A percentile compares a stretch with the other conserved stretches of the same genome.
These are phyloP conservation scores for Eclectus roratus DNA, from an alignment of 2,113 vertebrate species.

Conservation along the genomic window DNA sequence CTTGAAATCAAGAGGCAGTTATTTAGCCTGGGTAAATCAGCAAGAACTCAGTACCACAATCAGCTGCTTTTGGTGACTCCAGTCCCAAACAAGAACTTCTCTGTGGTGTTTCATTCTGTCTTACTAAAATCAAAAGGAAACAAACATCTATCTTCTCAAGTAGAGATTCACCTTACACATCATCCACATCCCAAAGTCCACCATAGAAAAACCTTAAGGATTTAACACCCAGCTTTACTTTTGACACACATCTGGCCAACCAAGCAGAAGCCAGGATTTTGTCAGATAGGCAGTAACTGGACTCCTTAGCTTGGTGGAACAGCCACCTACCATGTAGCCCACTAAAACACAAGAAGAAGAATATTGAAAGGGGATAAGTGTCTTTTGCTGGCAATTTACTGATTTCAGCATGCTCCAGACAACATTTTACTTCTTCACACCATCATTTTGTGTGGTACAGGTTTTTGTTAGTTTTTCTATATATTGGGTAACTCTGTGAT, in stretches of 20 bases:
- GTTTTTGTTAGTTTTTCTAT: constrained; percentile 29
- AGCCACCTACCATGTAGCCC: background rate
- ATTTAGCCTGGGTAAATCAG: background rate
- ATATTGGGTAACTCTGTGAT: constrained; percentile 32
- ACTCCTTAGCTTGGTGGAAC: background rate
- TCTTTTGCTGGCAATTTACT: background rate
- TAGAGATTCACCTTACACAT: background rate
- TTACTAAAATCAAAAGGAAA: background rate
- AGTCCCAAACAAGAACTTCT: background rate
- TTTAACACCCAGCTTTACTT: background rate
- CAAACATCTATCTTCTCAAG: background rate
- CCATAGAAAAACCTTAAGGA: background rate
- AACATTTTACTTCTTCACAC: background rate
- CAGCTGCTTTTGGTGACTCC: background rate
- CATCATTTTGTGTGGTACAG: background rate
- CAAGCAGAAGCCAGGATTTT: background rate
- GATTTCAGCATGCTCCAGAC: background rate
- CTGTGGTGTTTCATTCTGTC: background rate
- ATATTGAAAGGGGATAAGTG: background rate
- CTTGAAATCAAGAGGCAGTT: background rate
- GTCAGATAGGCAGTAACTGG: background rate
- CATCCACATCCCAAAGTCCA: background rate
- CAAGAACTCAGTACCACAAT: background rate
- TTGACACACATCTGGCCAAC: rapidly evolving
- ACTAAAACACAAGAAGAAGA: background rate